These are phyloP conservation scores for Temnothorax rugatulus DNA, from an alignment of 2,888 invertebrate genomes.

Conservation along the genomic window DNA sequence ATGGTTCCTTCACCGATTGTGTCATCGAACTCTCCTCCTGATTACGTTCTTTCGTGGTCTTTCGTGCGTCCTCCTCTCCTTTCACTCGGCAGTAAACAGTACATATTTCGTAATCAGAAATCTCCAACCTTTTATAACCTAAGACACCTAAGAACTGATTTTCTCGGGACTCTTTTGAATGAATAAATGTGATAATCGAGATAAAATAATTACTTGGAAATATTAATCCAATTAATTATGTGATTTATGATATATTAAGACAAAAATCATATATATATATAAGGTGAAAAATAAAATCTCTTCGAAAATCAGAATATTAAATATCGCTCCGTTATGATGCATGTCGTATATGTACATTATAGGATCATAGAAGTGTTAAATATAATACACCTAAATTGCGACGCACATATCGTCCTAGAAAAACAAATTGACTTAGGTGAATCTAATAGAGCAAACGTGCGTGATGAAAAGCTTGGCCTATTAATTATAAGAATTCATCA, in stretches of 20 bases:
- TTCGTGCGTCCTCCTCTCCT: slow-evolving; percentile 48
- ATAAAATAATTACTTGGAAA: neutral
- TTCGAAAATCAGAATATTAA: neutral
- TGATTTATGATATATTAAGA: neutral
- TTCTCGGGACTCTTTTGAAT: neutral
- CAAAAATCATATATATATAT: neutral
- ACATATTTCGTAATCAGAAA: slow-evolving; percentile 50
- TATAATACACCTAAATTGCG: slow-evolving; percentile 31
- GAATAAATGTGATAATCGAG: neutral
- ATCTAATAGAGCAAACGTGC: slow-evolving; percentile 67
- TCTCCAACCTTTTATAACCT: neutral
- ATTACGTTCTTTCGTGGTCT: slow-evolving; percentile 66
- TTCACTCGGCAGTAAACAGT: slow-evolving; percentile 43
- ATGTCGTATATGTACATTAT: neutral
- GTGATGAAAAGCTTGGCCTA: slow-evolving; percentile 57
- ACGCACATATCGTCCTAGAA: slow-evolving; percentile 65
- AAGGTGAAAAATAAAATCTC: neutral
- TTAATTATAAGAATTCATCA: slow-evolving; percentile 53
- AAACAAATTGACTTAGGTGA: slow-evolving; percentile 71
- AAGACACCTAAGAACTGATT: neutral
- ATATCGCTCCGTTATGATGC: neutral
- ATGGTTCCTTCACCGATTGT: slow-evolving; percentile 64
- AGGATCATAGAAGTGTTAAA: neutral
- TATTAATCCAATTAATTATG: neutral
- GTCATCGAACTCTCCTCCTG: slow-evolving; percentile 71